Base-by-base conservation (phyloP, 2,797 vertebrate genomes). In the Tachyglossus aculeatus region DNA sequence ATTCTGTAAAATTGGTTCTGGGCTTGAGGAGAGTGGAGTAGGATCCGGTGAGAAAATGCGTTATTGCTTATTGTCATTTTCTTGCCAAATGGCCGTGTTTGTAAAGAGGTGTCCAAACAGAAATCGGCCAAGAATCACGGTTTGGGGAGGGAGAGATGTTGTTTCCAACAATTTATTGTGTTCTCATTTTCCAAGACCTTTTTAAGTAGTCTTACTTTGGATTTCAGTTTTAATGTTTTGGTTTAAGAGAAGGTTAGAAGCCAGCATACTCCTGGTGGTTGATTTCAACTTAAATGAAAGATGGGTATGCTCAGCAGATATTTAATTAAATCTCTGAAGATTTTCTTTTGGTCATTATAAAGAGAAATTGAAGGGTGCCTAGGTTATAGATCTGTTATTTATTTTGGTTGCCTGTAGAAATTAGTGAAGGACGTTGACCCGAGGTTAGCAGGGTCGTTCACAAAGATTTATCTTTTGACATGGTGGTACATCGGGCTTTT, bases 381-480 rank as follows among this genome's bases (percentile, higher is more conserved):
- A 85, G 45, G 41, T 79, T 67, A n/a, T 78, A 66, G 22, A 2
- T 77, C 59, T 66, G 11, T 21, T 67, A 59, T 44, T 71, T 65
- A 68, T 39, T 81, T 67, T 76, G 22, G 24, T 27, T 64, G 24
- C 29, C 54, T 51, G 47, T 27, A 41, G n/a, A n/a, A 67, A 19
- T 65, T 65, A 67, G 12, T n/a, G n/a, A 55, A 27, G 57, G 63
- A 68, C 18, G n/a, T 63, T 63, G 50, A 39, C n/a, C 19, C 60
- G 37, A 65, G 34, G 18, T 48, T 67, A 59, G 54, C 12, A 15
- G 18, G 47, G 44, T 15, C 27, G 63, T 51, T 22, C 51, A 43
- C 9, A 25, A 60, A 63, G 32, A 8, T 63, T 38, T 43, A 32
- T 52, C n/a, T n/a, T n/a, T n/a, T n/a, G n/a, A n/a, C n/a, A n/a